These are phyloP conservation scores for Tupaia chinensis DNA, from an alignment of 2,113 vertebrate species.

Conservation along the genomic window DNA sequence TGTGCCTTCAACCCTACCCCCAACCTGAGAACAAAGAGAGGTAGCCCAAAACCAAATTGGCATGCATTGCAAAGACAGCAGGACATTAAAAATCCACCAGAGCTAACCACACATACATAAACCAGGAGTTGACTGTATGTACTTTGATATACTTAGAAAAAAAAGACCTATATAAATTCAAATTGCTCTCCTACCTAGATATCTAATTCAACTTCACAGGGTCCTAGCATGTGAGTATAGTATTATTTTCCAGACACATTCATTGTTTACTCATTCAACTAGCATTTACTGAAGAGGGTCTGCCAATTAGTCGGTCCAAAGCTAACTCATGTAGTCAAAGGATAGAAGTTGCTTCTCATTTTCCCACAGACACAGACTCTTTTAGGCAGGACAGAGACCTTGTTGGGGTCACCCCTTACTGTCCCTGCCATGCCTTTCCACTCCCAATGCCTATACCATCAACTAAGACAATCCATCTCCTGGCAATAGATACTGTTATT, in stretches of 20 bases:
- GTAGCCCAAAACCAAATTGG: conserved; percentile 61
- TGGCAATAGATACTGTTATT: neutral
- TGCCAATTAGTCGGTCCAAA: neutral
- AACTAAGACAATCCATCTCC: neutral
- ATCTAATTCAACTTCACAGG: conserved; percentile 58
- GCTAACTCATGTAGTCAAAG: neutral
- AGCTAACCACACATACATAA: conserved; percentile 29
- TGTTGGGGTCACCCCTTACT: neutral
- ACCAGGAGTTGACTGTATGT: neutral
- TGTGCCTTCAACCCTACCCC: neutral
- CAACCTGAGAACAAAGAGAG: conserved; percentile 63
- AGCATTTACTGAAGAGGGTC: neutral
- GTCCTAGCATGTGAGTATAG: neutral
- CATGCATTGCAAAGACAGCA: conserved; percentile 57
- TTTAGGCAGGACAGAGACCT: neutral
- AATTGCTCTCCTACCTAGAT: conserved; percentile 58
- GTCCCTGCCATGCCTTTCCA: neutral
- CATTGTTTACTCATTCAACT: conserved; percentile 23
- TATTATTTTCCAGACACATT: conserved; percentile 29
- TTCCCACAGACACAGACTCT: neutral
- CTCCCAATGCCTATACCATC: neutral
- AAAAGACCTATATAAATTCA: conserved; percentile 59
- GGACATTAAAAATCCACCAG: conserved; percentile 53
- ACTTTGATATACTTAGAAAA: conserved; percentile 48
- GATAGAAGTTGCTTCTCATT: neutral